Conservation (phyloP, 2,113 vertebrate species). For the Hemibagrus wyckioides region DNA sequence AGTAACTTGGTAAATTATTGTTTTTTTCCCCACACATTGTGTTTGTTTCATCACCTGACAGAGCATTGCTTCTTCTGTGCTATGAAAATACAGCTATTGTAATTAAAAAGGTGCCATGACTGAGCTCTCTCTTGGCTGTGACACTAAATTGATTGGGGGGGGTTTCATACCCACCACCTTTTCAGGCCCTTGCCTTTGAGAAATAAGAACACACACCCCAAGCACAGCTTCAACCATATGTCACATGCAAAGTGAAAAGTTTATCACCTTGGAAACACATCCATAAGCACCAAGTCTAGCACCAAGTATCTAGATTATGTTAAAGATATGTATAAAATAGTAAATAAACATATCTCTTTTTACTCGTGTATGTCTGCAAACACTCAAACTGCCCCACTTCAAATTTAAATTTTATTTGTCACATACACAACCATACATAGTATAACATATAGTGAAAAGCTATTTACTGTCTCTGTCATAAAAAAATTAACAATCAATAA, state of each 20-base stretch:
- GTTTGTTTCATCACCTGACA: conserved; percentile 53
- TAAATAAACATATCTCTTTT: conserved; percentile 68
- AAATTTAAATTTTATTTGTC: neutral
- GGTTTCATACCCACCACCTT: conserved; percentile 50
- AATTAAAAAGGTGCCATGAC: conserved; percentile 57
- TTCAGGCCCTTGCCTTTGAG: conserved; percentile 53
- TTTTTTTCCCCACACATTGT: conserved; percentile 50
- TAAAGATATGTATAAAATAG: conserved; percentile 61
- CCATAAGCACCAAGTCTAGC: conserved; percentile 63
- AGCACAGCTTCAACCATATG: conserved; percentile 58
- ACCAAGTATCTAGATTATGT: conserved; percentile 60
- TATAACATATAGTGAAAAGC: no score
- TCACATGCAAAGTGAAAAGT: conserved; percentile 72
- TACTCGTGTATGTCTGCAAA: conserved; percentile 48
- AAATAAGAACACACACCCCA: conserved; percentile 41
- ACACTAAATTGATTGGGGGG: conserved; percentile 54
- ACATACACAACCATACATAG: neutral
- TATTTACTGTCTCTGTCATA: no score
- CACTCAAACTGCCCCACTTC: conserved; percentile 31
- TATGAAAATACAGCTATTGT: conserved; percentile 58
- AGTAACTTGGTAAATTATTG: conserved; percentile 43
- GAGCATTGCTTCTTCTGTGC: conserved; percentile 48
- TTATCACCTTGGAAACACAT: conserved; percentile 77
- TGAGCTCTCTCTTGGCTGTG: conserved; percentile 52
- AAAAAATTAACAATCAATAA: no score